phyloP scores from a whole-genome alignment of 2,113 vertebrate species.

The Nanorana parkeri region DNA sequence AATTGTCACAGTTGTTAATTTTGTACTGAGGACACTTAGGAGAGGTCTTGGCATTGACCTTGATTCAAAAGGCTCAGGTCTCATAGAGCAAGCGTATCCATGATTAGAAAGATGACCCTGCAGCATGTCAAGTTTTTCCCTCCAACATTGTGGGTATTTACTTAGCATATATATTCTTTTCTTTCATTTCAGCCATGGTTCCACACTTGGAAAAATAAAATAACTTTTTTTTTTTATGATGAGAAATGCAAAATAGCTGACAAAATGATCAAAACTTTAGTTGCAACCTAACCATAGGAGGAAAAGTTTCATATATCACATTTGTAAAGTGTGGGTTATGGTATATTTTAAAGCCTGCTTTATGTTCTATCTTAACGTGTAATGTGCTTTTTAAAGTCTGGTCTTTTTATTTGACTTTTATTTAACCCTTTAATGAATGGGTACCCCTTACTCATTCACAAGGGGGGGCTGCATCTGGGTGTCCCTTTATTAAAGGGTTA shows the following conservation, averaged over 20 bases:
- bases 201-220: slow-evolving; percentile 68
- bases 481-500: too few relatives aligned
- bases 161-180: slow-evolving; percentile 74
- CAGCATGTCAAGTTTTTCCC: slow-evolving; percentile 67
- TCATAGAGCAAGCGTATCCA: slow-evolving; percentile 76
- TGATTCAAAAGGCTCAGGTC: slow-evolving; percentile 75
- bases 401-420: too few relatives aligned
- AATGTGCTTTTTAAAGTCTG: too few relatives aligned
- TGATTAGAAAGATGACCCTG: slow-evolving; percentile 77
- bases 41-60: slow-evolving; percentile 87
- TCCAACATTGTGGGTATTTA: slow-evolving; percentile 81
- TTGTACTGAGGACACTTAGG: slow-evolving; percentile 82
- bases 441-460: too few relatives aligned
- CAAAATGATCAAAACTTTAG: slow-evolving; percentile 77
- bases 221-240: slow-evolving; percentile 63
- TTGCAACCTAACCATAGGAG: slow-evolving; percentile 68
- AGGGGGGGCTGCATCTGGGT: too few relatives aligned
- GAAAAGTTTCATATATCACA: too few relatives aligned
- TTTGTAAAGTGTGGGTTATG: too few relatives aligned
- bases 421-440: too few relatives aligned
- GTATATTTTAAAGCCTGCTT: too few relatives aligned
- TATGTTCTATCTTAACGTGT: too few relatives aligned
- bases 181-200: slow-evolving; percentile 81
- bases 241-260: slow-evolving; percentile 84
- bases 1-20: slow-evolving; percentile 89